phyloP scores from a whole-genome alignment of 64 coral and sea anemone genomes.

The Dendrophyllia cribrosa region DNA sequence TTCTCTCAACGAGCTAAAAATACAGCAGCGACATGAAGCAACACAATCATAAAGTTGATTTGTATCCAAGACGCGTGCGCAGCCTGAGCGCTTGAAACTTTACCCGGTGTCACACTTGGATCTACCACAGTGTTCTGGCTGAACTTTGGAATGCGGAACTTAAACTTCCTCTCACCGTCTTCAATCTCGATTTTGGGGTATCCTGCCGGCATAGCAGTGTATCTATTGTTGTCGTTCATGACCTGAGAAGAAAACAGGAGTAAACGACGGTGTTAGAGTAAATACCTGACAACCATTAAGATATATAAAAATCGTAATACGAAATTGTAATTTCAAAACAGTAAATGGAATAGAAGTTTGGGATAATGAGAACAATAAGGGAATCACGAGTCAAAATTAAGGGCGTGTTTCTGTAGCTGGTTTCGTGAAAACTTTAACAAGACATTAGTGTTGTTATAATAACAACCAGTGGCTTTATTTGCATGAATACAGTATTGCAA shows the following conservation, averaged over 20 bases:
- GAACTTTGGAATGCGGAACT: constrained; percentile 45
- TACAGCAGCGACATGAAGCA: not conserved
- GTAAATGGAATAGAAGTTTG: too few species aligned
- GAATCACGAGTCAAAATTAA: too few species aligned
- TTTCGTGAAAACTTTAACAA: too few species aligned
- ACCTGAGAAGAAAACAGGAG: constrained; percentile 8
- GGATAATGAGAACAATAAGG: too few species aligned
- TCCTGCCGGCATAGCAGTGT: constrained; percentile 20
- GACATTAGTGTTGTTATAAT: too few species aligned
- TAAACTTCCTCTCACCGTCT: constrained; percentile 22
- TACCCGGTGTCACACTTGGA: constrained; percentile 19
- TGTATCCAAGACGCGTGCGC: not conserved
- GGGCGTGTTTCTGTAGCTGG: too few species aligned
- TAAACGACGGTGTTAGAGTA: not conserved
- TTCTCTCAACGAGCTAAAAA: not conserved
- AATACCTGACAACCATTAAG: too few species aligned
- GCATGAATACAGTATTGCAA: too few species aligned
- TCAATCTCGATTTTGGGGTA: constrained; percentile 22
- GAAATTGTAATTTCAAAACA: too few species aligned
- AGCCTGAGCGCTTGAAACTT: not conserved
- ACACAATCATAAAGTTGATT: not conserved
- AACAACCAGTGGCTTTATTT: too few species aligned
- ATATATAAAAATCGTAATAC: too few species aligned
- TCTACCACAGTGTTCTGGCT: constrained; percentile 2
- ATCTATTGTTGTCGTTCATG: constrained; percentile 9